Evolutionary conservation across 2,888 invertebrate species (phyloP).

Genomic region (Eupithecia vulgata): DNA sequence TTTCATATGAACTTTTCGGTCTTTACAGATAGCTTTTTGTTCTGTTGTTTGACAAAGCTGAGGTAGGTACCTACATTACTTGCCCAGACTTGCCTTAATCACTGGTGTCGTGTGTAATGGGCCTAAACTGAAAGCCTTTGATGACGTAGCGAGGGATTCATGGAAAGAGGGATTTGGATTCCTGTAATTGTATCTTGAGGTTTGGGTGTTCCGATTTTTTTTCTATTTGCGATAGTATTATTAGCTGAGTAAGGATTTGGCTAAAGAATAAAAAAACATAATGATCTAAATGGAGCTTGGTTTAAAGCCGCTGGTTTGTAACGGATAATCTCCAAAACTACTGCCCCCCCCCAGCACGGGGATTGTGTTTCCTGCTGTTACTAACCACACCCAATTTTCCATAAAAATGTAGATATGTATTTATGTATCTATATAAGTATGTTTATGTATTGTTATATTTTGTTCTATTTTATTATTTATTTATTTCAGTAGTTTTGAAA

Average conservation of each 20-base stretch:
- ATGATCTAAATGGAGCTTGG: not conserved
- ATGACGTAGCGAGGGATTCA: constrained; percentile 4
- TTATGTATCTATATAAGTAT: too few relatives aligned
- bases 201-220: constrained; percentile 11
- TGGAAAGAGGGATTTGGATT: constrained; percentile 15
- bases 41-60: not conserved
- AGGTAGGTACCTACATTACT: not conserved
- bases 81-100: not conserved
- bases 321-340: not conserved
- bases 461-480: too few relatives aligned
- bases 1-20: not conserved
- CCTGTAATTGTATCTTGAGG: constrained; percentile 11
- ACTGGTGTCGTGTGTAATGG: not conserved
- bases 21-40: not conserved
- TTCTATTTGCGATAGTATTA: not conserved
- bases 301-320: not conserved
- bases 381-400: too few relatives aligned
- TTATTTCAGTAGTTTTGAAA: too few relatives aligned
- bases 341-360: too few relatives aligned
- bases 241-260: not conserved
- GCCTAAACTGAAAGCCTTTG: constrained; percentile 8
- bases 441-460: too few relatives aligned
- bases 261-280: not conserved
- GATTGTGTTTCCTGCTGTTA: too few relatives aligned
- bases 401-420: too few relatives aligned